phyloP scores from a whole-genome alignment of 2,797 vertebrate species.

The Enteromius radiatus region DNA sequence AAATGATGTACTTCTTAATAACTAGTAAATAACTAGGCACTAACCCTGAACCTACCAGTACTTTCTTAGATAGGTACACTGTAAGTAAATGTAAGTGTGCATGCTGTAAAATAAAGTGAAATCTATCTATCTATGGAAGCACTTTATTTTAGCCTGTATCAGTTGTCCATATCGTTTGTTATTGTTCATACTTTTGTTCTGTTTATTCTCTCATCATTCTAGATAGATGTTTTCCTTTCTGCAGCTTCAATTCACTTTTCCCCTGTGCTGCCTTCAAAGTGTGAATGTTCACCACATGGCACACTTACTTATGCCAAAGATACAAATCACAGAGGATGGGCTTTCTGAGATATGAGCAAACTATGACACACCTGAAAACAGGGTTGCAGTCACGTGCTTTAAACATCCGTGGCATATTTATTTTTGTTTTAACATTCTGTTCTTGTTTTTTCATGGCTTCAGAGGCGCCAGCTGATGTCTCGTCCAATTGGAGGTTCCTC shows the following conservation, averaged over 20 bases:
- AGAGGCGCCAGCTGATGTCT: background rate
- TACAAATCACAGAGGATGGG: background rate
- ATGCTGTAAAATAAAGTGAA: no score
- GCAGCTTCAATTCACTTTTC: background rate
- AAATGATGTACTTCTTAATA: no score
- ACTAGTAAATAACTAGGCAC: no score
- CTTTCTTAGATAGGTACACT: no score
- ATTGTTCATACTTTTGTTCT: background rate
- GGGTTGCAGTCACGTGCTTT: background rate
- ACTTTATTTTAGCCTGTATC: no score
- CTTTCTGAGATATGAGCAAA: background rate
- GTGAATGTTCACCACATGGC: background rate
- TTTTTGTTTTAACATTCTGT: background rate
- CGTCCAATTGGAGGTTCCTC: background rate
- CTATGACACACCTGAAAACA: slow-evolving; percentile 21
- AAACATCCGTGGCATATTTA: background rate
- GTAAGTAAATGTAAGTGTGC: no score
- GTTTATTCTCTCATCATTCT: background rate
- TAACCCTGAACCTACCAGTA: no score
- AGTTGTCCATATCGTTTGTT: background rate
- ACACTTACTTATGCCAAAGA: slow-evolving; percentile 7
- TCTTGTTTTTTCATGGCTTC: background rate
- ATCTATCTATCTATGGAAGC: no score
- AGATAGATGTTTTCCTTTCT: background rate
- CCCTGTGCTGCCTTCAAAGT: background rate